Base-by-base conservation (phyloP, 2,113 vertebrate genomes). In the Buteo buteo region DNA sequence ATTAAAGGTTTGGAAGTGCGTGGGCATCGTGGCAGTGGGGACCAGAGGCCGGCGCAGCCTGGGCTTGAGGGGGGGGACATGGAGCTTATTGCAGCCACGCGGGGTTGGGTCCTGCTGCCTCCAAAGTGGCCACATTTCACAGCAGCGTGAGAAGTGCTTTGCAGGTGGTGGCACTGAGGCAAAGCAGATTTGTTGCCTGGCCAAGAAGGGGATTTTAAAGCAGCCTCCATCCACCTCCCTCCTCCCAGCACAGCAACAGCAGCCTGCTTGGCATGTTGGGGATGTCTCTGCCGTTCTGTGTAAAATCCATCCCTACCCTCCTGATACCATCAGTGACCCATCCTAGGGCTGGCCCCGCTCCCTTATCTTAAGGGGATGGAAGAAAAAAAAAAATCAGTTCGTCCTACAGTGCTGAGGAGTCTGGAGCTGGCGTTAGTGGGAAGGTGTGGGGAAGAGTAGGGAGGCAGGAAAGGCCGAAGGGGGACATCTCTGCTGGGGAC, bases 31-130 rank as follows among this genome's bases (percentile, higher is more conserved):
- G 0, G 74, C 57, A 61, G 44, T 65, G 54, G 13, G 31, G 78
- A 93, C 70, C 61, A 91, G 81, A 94, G 94, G 94, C 78, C 54
- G 0, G 13, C 0, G 0, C 1, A 0, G 31, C 10, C 12, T 0
- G 28, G 38, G 13, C 57, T 49, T 0, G 0, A 36, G 13, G 31
- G 66, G 66, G 62, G n/a, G 6, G 34, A 6, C 1, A 0, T 16
- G 50, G 19, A 16, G 20, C 29, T 25, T 6, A 55, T 28, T 42
- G 20, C 36, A 89, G 29, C 22, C 52, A 4, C 4, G 8, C 3
- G 0, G 12, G 21, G 24, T 0, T 78, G 40, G 16, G 58, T 87
- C 78, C 73, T 45, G 78, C 87, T 91, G 89, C 49, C 49, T 79
- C 40, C 54, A 26, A 61, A 90, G 58, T 10, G 36, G 36, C 78